Conservation (phyloP, 2,888 invertebrate species). For the Volucella zonaria region DNA sequence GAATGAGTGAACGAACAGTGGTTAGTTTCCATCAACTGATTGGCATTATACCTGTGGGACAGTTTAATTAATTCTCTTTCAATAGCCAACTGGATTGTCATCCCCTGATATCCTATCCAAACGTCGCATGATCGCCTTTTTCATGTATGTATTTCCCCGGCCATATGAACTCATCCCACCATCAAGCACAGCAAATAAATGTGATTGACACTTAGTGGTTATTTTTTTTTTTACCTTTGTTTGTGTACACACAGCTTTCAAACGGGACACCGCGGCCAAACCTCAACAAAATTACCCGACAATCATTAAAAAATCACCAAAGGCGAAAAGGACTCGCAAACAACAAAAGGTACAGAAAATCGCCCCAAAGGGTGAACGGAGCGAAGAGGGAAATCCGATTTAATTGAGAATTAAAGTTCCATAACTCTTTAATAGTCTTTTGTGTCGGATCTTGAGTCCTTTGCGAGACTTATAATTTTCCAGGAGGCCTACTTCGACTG, state of each 20-base stretch:
- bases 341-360: neutral
- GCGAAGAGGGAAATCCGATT: slow-evolving; percentile 17
- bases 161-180: slow-evolving; percentile 12
- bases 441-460: slow-evolving; percentile 21
- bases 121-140: neutral
- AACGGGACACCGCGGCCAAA: slow-evolving; percentile 19
- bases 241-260: slow-evolving; percentile 23
- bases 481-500: neutral
- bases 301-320: slow-evolving; percentile 24
- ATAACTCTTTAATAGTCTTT: slow-evolving; percentile 54
- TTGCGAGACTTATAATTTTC: slow-evolving; percentile 43
- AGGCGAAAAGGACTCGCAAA: neutral
- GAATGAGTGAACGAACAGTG: slow-evolving; percentile 8
- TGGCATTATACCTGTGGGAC: slow-evolving; percentile 70
- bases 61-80: slow-evolving; percentile 72
- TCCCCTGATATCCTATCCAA: neutral
- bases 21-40: slow-evolving; percentile 66
- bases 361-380: slow-evolving; percentile 1
- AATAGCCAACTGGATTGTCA: slow-evolving; percentile 43
- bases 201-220: slow-evolving; percentile 68
- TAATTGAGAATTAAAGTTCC: slow-evolving; percentile 45
- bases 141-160: neutral
- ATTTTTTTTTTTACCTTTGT: slow-evolving; percentile 4
- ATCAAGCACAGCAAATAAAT: slow-evolving; percentile 41
- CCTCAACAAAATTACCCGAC: slow-evolving; percentile 33